Evolutionary conservation across 1,140 invertebrate genomes (phyloP), one percentile per base, ranked within the genome.

Genomic region (Berghia stephanieae): DNA sequence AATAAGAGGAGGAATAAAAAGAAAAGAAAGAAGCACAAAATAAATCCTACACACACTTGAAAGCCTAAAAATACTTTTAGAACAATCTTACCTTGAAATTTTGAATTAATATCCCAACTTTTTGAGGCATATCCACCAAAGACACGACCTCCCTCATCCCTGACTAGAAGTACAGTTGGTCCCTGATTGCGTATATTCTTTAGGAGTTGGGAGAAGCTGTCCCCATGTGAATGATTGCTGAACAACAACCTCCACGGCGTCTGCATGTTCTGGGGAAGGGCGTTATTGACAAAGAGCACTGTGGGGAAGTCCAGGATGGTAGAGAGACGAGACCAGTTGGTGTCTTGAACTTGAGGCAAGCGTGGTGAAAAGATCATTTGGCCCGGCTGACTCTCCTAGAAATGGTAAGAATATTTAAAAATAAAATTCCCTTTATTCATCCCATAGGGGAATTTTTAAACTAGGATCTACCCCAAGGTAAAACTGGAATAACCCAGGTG

Each of bases 51-150:
- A n/a, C 13, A 69, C 24, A 38, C 6, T 46, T 31, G 21, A 55
- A 16, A 38, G 8, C 8, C 57, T 63, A 63, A 16, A 63, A 63
- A 16, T 10, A 68, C 66, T 38, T 5, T 31, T 68, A 40, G 57
- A n/a, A n/a, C n/a, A n/a, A n/a, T n/a, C 49, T 18, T 55, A 73
- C 71, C 71, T 18, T 36, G 31, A 86, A 93, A 96, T 80, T 93
- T 93, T 10, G 95, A 93, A 49, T 92, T 91, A 2, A 93, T 80
- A 2, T 90, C 85, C 95, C 95, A 97, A 76, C 92, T 92, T 43
- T 92, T 91, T 0, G 94, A 92, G 0, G 95, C 94, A 91, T 94
- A 97, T 44, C 94, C 95, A 16, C 96, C 96, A 90, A 98, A 97
- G 4, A 96, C 92, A 85, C 95, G 92, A n/a, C 94, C 94, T 82